These are phyloP conservation scores for Hyperoplus lanceolatus DNA, from an alignment of 2,797 vertebrate species.

Conservation along the genomic window DNA sequence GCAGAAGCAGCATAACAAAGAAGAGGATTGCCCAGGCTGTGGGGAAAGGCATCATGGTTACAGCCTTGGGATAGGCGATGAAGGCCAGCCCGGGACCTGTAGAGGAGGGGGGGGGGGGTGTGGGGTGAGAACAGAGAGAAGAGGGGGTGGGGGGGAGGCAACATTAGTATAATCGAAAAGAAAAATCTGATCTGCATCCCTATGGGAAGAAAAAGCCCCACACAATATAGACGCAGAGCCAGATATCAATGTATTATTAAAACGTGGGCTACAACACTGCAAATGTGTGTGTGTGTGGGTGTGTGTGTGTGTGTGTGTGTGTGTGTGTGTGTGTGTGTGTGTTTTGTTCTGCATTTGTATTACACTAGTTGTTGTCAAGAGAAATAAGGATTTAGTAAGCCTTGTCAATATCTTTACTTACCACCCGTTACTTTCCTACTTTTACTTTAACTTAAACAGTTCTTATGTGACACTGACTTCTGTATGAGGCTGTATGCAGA, in stretches of 20 bases:
- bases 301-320: slow-evolving; percentile 15
- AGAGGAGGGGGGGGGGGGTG: slow-evolving; percentile 58
- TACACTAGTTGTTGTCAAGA: neutral
- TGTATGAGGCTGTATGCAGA: slow-evolving; percentile 16
- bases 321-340: slow-evolving; percentile 14
- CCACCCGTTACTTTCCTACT: slow-evolving; percentile 15
- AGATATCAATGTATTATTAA: slow-evolving; percentile 50
- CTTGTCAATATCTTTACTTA: slow-evolving; percentile 56
- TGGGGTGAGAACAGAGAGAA: slow-evolving; percentile 69
- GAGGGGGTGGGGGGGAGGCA: slow-evolving; percentile 39
- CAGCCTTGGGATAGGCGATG: slow-evolving; percentile 99
- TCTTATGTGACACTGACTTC: slow-evolving; percentile 7
- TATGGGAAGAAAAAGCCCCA: slow-evolving; percentile 35
- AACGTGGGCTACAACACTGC: neutral
- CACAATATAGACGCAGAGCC: slow-evolving; percentile 68
- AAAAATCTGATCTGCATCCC: slow-evolving; percentile 78
- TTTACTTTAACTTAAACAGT: slow-evolving; percentile 1
- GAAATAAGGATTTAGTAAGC: neutral
- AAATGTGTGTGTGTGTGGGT: neutral
- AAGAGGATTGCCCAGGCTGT: slow-evolving; percentile 98
- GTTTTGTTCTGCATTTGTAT: neutral
- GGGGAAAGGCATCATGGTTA: slow-evolving; percentile 98
- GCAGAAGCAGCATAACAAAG: slow-evolving; percentile 99
- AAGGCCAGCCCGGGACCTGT: slow-evolving; percentile 98
- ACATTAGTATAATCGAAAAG: slow-evolving; percentile 76